A percentile compares a stretch with the other conserved stretches of the same genome.
phyloP scores from a whole-genome alignment of 2,113 vertebrate species.

The Pedetes capensis region DNA sequence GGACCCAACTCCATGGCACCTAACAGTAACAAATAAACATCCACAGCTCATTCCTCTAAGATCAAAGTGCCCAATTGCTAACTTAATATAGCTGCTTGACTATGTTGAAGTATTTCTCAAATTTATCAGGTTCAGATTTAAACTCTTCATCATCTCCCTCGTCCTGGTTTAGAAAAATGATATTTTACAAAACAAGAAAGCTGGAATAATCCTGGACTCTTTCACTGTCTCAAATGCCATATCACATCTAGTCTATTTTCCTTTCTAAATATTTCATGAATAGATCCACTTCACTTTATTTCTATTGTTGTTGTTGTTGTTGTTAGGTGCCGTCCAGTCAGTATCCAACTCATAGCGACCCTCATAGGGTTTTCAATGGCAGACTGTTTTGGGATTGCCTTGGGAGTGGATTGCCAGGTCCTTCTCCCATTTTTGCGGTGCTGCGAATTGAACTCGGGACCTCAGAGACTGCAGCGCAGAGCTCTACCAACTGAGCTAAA shows the following conservation, averaged over 20 bases:
- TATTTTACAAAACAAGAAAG: background rate
- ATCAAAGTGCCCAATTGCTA: background rate
- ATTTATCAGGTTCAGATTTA: background rate
- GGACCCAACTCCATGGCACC: too few species aligned
- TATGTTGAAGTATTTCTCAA: background rate
- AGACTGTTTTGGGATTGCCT: too few species aligned
- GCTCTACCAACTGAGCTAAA: too few species aligned
- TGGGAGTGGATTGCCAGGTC: too few species aligned
- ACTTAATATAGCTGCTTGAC: background rate
- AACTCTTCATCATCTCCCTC: background rate
- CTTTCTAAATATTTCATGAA: slow-evolving; percentile 16
- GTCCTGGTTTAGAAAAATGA: background rate
- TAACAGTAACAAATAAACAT: too few species aligned
- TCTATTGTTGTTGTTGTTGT: too few species aligned
- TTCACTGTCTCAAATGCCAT: background rate
- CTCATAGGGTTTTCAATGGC: too few species aligned
- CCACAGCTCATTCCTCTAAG: background rate
- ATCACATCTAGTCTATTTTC: background rate
- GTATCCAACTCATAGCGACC: too few species aligned
- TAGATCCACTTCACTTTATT: background rate
- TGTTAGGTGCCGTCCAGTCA: too few species aligned
- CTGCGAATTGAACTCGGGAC: too few species aligned
- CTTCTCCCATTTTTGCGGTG: too few species aligned
- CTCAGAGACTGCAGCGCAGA: too few species aligned
- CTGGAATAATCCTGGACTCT: background rate